A percentile compares a stretch with the other conserved stretches of the same genome.
phyloP scores from a whole-genome alignment of 2,797 vertebrate genomes.

The Antrozous pallidus region DNA sequence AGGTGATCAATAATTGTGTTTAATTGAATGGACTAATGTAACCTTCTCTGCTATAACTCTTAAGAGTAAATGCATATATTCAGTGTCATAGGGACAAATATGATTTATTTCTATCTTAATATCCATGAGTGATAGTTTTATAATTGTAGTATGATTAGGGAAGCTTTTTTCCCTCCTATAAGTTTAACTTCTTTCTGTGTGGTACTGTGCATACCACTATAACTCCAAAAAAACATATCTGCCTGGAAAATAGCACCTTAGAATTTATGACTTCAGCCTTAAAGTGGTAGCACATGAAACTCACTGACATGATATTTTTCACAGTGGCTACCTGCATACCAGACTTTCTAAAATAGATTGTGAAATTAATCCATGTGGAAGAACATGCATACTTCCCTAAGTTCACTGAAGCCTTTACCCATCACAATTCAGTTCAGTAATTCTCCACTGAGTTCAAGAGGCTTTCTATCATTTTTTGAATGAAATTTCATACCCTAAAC shows the following conservation, averaged over 20 bases:
- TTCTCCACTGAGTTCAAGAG: slow-evolving; percentile 21
- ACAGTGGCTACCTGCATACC: background rate
- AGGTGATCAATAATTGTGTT: background rate
- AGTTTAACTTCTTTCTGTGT: slow-evolving; percentile 3
- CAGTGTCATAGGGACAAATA: background rate
- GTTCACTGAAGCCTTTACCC: slow-evolving; percentile 37
- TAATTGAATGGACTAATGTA: background rate
- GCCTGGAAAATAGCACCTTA: background rate
- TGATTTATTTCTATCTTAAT: background rate
- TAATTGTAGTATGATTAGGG: background rate
- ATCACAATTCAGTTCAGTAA: slow-evolving; percentile 53
- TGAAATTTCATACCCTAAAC: slow-evolving; percentile 56
- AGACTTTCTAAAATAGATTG: background rate
- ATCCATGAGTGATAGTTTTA: background rate
- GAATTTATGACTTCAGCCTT: background rate
- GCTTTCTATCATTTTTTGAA: slow-evolving; percentile 56
- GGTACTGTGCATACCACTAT: background rate
- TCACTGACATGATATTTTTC: background rate
- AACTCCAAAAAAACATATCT: slow-evolving; percentile 5
- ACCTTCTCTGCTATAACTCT: background rate
- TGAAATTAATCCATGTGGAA: slow-evolving; percentile 36
- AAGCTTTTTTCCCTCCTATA: background rate
- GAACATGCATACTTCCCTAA: background rate
- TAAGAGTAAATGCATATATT: background rate
- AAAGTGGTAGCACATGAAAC: slow-evolving; percentile 19